A percentile compares a stretch with the other conserved stretches of the same genome.
Conservation (phyloP, 1,140 invertebrate species). For the Ectropis grisescens region DNA sequence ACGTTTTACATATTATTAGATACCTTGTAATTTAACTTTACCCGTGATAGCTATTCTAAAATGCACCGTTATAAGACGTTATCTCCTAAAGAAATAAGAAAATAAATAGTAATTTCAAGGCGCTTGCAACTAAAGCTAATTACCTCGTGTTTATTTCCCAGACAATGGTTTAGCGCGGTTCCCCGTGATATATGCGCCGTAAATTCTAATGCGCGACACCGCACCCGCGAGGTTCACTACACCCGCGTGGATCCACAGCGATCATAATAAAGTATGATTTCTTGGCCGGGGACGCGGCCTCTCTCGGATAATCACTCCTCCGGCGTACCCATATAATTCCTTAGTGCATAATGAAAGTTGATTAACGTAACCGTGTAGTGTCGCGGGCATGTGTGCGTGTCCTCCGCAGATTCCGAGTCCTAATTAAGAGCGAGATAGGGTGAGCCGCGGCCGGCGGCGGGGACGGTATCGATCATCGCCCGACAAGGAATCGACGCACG, state of each 20-base stretch:
- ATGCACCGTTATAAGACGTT: too few relatives aligned
- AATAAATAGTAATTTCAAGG: too few relatives aligned
- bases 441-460: constrained; percentile 48
- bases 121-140: constrained; percentile 33
- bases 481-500: constrained; percentile 64
- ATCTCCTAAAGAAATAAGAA: too few relatives aligned
- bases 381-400: constrained; percentile 57
- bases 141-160: constrained; percentile 16
- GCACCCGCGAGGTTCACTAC: constrained; percentile 44
- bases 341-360: constrained; percentile 70
- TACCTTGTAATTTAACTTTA: too few relatives aligned
- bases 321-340: constrained; percentile 67
- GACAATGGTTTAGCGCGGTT: constrained; percentile 27
- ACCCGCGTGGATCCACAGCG: constrained; percentile 37
- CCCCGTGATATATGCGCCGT: constrained; percentile 52
- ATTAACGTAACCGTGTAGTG: constrained; percentile 59
- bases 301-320: constrained; percentile 65
- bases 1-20: too few relatives aligned
- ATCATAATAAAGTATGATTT: constrained; percentile 68
- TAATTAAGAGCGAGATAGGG: constrained; percentile 67
- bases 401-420: constrained; percentile 69
- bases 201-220: constrained; percentile 53
- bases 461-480: constrained; percentile 63
- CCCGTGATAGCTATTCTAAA: too few relatives aligned
- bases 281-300: constrained; percentile 59